Base-by-base conservation (phyloP, 2,888 invertebrate species). In the Andricus quercusramuli region DNA sequence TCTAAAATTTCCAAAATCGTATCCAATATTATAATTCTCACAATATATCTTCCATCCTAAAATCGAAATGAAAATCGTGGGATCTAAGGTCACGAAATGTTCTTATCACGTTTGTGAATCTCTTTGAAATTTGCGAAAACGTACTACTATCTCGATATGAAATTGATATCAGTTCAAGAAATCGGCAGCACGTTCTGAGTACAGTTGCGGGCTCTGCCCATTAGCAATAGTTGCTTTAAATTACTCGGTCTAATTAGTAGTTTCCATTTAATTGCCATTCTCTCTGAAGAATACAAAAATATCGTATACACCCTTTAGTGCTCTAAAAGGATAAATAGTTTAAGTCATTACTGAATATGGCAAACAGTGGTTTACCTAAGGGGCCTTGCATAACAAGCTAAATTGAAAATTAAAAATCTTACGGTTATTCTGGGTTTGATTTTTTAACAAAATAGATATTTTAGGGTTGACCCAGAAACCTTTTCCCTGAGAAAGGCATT, bases 171-270 rank as follows among this genome's bases (percentile, higher is more conserved):
- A 85, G 83, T 68, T 80, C 77, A 74, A 85, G 87, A 87, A 88
- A 88, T 87, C 87, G 84, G 85, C 81, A 83, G 86, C 88, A 89
- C 88, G 88, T 89, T 85, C 86, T 81, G 82, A 81, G 85, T 85
- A 47, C 15, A 47, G 80, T 80, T 84, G 86, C 88, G 88, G 87
- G 89, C 84, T 84, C 82, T 80, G 80, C 82, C 85, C 88, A 88
- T 89, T 89, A 87, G 87, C 86, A 87, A 88, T 85, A 85, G 84
- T 80, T 68, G 83, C 84, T 86, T 86, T 88, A 87, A 89, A 88
- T 88, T 88, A 87, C 88, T 83, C 84, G 82, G 83, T 87, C 85
- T 87, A 89, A 89, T 89, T 89, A 89, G 88, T 87, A 88, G 85
- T 87, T 84, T 81, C 82, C 83, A 82, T 85, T 83, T 77, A 84